phyloP scores from a whole-genome alignment of 2,888 invertebrate genomes.

The Alviniconcha strummeri region DNA sequence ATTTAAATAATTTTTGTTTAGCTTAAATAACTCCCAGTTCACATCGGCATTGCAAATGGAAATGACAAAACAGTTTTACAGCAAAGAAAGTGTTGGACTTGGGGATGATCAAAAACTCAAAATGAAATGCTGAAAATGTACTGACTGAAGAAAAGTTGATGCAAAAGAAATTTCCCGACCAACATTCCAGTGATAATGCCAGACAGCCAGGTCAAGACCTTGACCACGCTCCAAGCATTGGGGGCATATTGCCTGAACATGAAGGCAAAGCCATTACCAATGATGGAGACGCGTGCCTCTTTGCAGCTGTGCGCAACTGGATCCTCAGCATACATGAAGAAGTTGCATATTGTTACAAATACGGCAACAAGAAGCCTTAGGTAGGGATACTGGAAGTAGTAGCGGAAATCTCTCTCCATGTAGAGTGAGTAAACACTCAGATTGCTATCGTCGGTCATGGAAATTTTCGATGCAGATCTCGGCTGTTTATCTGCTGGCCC shows the following conservation, averaged over 20 bases:
- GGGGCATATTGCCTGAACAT: conserved; percentile 75
- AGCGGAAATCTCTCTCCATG: conserved; percentile 74
- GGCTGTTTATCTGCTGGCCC: not conserved
- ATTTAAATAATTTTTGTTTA: no score
- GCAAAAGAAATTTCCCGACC: conserved; percentile 75
- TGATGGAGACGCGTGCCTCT: conserved; percentile 75
- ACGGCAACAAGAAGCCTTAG: conserved; percentile 75
- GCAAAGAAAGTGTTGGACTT: no score
- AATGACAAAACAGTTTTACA: no score
- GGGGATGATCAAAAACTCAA: no score
- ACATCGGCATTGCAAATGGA: no score
- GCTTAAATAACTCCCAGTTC: no score
- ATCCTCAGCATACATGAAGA: conserved; percentile 76
- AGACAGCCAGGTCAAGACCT: conserved; percentile 74
- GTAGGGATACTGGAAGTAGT: conserved; percentile 77
- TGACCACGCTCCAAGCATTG: conserved; percentile 70
- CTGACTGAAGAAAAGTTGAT: conserved; percentile 74
- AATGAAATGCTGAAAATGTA: conserved; percentile 33
- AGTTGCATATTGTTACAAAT: conserved; percentile 76
- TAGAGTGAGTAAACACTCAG: conserved; percentile 71
- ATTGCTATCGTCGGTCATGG: conserved; percentile 54
- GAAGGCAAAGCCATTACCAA: conserved; percentile 76
- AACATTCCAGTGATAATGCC: conserved; percentile 74
- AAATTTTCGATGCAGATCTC: not conserved
- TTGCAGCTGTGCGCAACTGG: conserved; percentile 76